Base-by-base conservation (phyloP, 2,888 invertebrate species). In the Portevinia maculata region DNA sequence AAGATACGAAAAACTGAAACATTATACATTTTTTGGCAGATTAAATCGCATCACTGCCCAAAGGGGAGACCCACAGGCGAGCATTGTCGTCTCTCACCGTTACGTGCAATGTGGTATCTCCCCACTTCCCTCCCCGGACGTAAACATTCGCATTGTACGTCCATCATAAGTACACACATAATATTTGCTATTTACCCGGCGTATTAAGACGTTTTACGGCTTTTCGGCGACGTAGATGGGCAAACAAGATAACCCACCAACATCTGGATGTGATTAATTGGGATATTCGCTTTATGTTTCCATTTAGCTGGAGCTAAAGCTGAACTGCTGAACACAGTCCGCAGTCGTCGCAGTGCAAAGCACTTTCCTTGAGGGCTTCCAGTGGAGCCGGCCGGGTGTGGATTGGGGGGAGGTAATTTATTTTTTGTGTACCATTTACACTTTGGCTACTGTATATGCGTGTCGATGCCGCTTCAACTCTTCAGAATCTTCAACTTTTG, bases 241-340 rank as follows among this genome's bases (percentile, higher is more conserved):
- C 78, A 83, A 78, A 83, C 78, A 83, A 83, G 83, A 83, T 83
- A 83, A 60, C 78, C 73, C 83, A 69, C 83, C 83, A 69, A 78
- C 83, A 83, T 83, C 83, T 83, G 83, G 78, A 67, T 83, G 78
- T 83, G 83, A 83, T 83, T 83, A 83, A 83, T 83, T 78, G 83
- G 62, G 71, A 83, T 78, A 39, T 41, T 59, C 67, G 60, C 59
- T 32, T 48, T 39, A 39, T 57, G 62, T 62, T 81, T 59, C 57
- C 53, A 55, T 69, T 60, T 64, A 50, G 48, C 53, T 39, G 9
- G 15, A 48, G 32, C 30, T 30, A 30, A 7, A 9, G 41, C 3
- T 11, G 44, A 17, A 0, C 3, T 17, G 11, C 30, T 57, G n/a
- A 57, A 48, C 62, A 52, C 67, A 60, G 59, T 60, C 21, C 8